Evolutionary conservation across 1,140 invertebrate genomes (phyloP).

Genomic region (Hyles vespertilio): DNA sequence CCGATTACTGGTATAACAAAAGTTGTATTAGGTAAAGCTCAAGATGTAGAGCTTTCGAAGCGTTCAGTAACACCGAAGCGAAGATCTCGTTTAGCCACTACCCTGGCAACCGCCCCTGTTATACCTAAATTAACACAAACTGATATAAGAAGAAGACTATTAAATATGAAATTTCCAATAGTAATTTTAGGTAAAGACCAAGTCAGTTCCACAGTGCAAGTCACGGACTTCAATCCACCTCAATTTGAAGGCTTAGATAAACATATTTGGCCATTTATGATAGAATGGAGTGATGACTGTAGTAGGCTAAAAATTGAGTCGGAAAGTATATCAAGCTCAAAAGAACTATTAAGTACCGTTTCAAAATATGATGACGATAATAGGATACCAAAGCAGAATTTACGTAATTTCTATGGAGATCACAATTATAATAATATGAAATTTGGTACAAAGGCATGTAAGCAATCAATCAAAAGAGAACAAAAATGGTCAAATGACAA

Average conservation of each 20-base stretch:
- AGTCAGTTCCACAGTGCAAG: conserved; percentile 35
- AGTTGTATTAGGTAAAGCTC: conserved; percentile 39
- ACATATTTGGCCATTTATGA: conserved; percentile 59
- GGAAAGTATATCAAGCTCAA: too few relatives aligned
- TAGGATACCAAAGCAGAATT: too few relatives aligned
- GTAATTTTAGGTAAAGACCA: conserved; percentile 51
- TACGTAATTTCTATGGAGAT: too few relatives aligned
- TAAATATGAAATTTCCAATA: conserved; percentile 45
- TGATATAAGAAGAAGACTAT: conserved; percentile 46
- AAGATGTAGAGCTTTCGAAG: conserved; percentile 12
- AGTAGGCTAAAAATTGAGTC: neutral
- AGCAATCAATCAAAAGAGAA: neutral
- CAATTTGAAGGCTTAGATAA: conserved; percentile 51
- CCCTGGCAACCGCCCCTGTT: conserved; percentile 23
- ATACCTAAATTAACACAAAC: conserved; percentile 40
- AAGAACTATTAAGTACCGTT: too few relatives aligned
- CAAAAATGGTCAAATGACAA: conserved; percentile 5
- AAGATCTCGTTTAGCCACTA: conserved; percentile 28
- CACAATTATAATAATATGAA: too few relatives aligned
- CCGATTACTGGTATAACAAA: conserved; percentile 39
- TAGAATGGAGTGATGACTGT: conserved; percentile 28
- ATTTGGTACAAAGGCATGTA: neutral
- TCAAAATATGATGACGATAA: neutral
- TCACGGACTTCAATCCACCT: conserved; percentile 31
- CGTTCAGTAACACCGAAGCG: conserved; percentile 17